A percentile compares a stretch with the other conserved stretches of the same genome.
Conservation (phyloP, 1,140 invertebrate species). For the Drosophila melanica region DNA sequence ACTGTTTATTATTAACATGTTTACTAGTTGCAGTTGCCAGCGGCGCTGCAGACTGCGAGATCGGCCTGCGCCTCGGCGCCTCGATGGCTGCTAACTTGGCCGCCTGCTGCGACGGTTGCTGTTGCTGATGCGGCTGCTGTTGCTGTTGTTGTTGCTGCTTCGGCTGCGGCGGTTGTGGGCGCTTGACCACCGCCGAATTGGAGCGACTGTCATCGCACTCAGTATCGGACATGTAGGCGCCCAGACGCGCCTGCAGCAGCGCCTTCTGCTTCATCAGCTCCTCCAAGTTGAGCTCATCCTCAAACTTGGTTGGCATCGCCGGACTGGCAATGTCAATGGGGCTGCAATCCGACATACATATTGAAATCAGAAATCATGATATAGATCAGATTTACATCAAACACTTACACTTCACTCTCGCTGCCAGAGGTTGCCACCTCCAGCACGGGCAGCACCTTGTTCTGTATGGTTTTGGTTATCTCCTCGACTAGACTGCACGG, state of each 20-base stretch:
- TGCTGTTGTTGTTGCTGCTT: constrained; percentile 6
- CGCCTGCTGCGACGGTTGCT: constrained; percentile 4
- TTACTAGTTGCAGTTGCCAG: constrained; percentile 79
- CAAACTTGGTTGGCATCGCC: constrained; percentile 88
- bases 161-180: constrained; percentile 4
- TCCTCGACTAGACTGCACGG: constrained; percentile 76
- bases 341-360: constrained; percentile 83
- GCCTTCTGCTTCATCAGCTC: constrained; percentile 95
- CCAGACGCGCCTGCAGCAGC: constrained; percentile 87
- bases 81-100: constrained; percentile 22
- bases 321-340: constrained; percentile 89
- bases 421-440: constrained; percentile 88
- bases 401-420: constrained; percentile 86
- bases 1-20: constrained; percentile 82
- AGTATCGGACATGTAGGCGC: constrained; percentile 86
- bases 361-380: background rate
- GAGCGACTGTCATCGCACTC: constrained; percentile 71
- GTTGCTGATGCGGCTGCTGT: constrained; percentile 6
- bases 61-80: constrained; percentile 41
- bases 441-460: constrained; percentile 85
- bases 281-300: constrained; percentile 94
- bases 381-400: background rate
- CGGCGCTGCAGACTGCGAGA: constrained; percentile 64
- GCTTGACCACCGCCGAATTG: constrained; percentile 41
- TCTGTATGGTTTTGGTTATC: constrained; percentile 79